Evolutionary conservation across 2,888 invertebrate genomes (phyloP).

Genomic region (Agapostemon virescens): DNA sequence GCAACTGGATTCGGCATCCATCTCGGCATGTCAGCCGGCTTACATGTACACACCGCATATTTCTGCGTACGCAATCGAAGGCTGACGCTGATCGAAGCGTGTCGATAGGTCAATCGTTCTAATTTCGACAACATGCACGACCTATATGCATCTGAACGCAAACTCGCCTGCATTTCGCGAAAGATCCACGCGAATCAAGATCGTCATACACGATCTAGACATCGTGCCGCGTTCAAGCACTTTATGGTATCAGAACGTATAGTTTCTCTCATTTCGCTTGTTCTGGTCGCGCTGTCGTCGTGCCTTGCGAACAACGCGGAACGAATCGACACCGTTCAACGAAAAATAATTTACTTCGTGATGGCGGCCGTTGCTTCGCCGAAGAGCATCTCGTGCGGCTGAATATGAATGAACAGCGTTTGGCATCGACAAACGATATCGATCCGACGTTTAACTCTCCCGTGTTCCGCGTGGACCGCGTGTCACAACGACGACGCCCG

Average conservation of each 20-base stretch:
- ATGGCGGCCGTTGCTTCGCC: not conserved
- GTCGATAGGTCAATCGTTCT: constrained; percentile 57
- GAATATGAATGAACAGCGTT: constrained; percentile 20
- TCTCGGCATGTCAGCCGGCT: constrained; percentile 38
- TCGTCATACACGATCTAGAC: not conserved
- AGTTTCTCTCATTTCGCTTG: not conserved
- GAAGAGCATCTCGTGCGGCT: constrained; percentile 9
- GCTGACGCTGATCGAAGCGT: constrained; percentile 42
- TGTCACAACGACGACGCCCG: not conserved
- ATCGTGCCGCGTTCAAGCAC: constrained; percentile 11
- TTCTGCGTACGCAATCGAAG: constrained; percentile 47
- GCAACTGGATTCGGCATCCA: constrained; percentile 40
- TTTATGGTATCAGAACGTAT: constrained; percentile 26
- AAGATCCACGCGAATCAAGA: constrained; percentile 21
- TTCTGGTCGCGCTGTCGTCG: not conserved
- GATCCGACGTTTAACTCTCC: constrained; percentile 1
- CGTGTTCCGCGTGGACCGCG: constrained; percentile 7
- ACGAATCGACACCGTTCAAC: not conserved
- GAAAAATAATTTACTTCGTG: constrained; percentile 29
- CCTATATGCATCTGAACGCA: constrained; percentile 23
- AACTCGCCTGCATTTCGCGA: constrained; percentile 15
- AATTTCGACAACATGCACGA: constrained; percentile 46
- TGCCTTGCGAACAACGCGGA: constrained; percentile 10
- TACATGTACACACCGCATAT: constrained; percentile 36
- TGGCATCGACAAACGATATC: constrained; percentile 40